Percentiles rank a stretch among this genome's conserved stretches.
phyloP scores from a whole-genome alignment of 2,888 invertebrate species.

The Nezara viridula region DNA sequence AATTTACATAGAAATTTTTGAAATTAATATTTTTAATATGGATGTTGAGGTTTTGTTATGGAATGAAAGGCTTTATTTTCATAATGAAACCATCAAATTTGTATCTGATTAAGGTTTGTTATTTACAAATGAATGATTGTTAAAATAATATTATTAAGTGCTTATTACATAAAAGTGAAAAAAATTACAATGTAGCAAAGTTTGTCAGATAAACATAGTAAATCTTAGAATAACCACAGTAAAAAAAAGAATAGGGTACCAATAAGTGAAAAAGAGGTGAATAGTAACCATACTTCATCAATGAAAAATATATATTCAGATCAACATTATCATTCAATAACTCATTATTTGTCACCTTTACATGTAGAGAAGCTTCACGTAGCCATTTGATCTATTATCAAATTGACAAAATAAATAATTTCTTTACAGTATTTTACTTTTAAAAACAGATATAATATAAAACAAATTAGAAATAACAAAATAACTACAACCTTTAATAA shows the following conservation, averaged over 20 bases:
- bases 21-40: neutral
- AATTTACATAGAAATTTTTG: neutral
- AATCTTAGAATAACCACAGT: neutral
- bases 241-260: neutral
- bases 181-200: neutral
- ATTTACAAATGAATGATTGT: neutral
- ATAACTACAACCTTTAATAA: no score
- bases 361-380: neutral
- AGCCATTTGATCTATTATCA: no score
- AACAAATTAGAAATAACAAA: no score
- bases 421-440: no score
- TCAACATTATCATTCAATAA: neutral
- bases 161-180: neutral
- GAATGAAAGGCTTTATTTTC: conserved; percentile 1
- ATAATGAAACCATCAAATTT: neutral
- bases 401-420: no score
- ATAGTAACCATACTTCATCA: neutral
- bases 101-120: neutral
- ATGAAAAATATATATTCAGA: neutral
- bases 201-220: neutral
- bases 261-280: neutral
- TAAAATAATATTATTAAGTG: neutral
- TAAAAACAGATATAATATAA: no score
- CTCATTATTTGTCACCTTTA: neutral
- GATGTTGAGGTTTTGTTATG: conserved; percentile 26